Percentiles rank a stretch among this genome's conserved stretches.
Evolutionary conservation across 1,140 invertebrate species (phyloP).

Genomic region (Halesus radiatus): DNA sequence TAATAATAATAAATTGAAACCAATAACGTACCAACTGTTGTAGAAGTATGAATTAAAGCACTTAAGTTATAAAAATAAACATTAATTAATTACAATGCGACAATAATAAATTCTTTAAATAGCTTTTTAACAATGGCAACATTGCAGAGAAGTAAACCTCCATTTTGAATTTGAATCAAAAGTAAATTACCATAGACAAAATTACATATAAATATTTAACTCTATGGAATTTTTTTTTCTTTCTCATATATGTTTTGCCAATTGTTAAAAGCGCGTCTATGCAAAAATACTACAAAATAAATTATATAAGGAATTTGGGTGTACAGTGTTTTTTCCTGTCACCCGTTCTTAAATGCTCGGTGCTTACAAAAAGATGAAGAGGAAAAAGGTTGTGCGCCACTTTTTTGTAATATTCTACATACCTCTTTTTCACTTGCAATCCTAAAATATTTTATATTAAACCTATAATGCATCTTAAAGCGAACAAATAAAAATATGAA

Average conservation of each 20-base stretch:
- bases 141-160: background rate
- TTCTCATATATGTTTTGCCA: background rate
- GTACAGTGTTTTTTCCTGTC: background rate
- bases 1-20: slow-evolving; percentile 30
- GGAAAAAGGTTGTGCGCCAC: slow-evolving; percentile 15
- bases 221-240: too few species aligned
- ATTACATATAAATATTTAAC: too few species aligned
- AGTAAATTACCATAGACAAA: too few species aligned
- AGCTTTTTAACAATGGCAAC: slow-evolving; percentile 22
- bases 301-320: slow-evolving; percentile 8
- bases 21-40: background rate
- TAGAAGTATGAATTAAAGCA: background rate
- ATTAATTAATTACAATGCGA: slow-evolving; percentile 11
- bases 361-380: slow-evolving; percentile 2
- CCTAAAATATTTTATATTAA: slow-evolving; percentile 36
- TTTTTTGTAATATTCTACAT: slow-evolving; percentile 1
- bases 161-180: background rate
- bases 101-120: background rate
- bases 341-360: slow-evolving; percentile 2
- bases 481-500: slow-evolving; percentile 41
- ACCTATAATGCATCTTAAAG: slow-evolving; percentile 48
- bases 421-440: background rate
- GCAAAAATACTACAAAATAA: slow-evolving; percentile 8
- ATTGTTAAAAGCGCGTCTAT: background rate
- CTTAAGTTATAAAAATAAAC: slow-evolving; percentile 21